Conservation (phyloP, 1,140 invertebrate species). For the Listronotus bonariensis region DNA sequence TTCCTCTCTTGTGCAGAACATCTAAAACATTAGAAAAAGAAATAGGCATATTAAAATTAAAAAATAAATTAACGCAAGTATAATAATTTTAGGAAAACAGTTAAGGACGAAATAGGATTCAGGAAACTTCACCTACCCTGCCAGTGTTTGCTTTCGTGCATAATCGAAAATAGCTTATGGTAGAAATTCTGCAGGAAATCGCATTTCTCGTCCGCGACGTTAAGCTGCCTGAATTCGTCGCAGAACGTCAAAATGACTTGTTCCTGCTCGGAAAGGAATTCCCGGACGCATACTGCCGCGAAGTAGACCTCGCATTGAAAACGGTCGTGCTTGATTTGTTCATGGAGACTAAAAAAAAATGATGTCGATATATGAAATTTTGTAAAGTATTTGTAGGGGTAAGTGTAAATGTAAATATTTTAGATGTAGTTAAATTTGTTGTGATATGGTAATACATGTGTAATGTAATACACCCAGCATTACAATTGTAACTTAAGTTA, state of each 20-base stretch:
- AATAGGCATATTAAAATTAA: no score
- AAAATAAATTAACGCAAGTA: no score
- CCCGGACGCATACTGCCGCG: constrained; percentile 75
- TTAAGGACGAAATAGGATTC: no score
- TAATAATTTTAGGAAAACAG: no score
- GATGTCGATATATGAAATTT: neutral
- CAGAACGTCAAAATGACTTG: constrained; percentile 69
- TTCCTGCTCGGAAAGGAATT: constrained; percentile 79
- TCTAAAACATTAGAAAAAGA: constrained; percentile 26
- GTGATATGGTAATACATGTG: no score
- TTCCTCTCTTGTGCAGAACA: constrained; percentile 37
- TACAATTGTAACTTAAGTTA: no score
- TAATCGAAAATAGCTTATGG: constrained; percentile 61
- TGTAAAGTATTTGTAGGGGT: no score
- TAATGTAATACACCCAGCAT: no score
- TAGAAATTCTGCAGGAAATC: constrained; percentile 73
- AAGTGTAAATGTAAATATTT: no score
- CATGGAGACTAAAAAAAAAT: constrained; percentile 59
- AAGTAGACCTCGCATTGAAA: constrained; percentile 78
- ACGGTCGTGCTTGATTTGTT: constrained; percentile 71
- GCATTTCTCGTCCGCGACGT: constrained; percentile 81
- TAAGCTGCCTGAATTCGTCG: constrained; percentile 75
- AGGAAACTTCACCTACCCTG: no score
- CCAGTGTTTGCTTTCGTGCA: constrained; percentile 74
- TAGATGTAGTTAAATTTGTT: no score